Percentiles rank a stretch among this genome's conserved stretches.
Evolutionary conservation across 2,113 vertebrate species (phyloP).

Genomic region (Podiceps cristatus): DNA sequence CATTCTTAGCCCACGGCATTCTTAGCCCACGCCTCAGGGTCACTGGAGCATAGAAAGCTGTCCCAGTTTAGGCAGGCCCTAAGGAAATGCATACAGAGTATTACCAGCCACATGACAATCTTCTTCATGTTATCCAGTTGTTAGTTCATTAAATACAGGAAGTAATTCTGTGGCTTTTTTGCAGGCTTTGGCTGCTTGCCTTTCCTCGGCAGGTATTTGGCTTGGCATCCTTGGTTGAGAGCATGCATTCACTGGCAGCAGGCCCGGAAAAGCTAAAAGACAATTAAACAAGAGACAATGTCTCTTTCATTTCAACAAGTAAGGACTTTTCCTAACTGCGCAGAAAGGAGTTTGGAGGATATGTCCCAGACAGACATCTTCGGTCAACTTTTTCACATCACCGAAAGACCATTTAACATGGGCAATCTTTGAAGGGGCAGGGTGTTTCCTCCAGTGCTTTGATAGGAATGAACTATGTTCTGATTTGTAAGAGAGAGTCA

Average conservation of each 20-base stretch:
- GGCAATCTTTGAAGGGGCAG: neutral
- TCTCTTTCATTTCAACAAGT: neutral
- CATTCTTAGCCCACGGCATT: neutral
- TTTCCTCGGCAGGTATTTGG: neutral
- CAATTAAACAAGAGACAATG: neutral
- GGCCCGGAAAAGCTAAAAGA: neutral
- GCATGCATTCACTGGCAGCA: neutral
- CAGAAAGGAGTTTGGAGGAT: neutral
- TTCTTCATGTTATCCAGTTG: neutral
- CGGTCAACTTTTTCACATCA: neutral
- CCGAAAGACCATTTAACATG: neutral
- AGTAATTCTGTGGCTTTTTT: neutral
- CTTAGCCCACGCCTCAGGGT: fast-evolving
- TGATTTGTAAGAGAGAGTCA: neutral
- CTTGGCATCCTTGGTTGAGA: neutral
- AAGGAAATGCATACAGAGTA: neutral
- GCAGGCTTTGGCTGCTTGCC: neutral
- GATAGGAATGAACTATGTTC: neutral
- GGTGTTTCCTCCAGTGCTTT: neutral
- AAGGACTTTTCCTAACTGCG: neutral
- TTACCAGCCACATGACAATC: neutral
- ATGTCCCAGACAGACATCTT: neutral
- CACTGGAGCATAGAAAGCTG: fast-evolving
- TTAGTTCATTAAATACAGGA: neutral
- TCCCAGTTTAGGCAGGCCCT: neutral